phyloP scores from a whole-genome alignment of 2,888 invertebrate species.

The Euspilapteryx auroguttella region DNA sequence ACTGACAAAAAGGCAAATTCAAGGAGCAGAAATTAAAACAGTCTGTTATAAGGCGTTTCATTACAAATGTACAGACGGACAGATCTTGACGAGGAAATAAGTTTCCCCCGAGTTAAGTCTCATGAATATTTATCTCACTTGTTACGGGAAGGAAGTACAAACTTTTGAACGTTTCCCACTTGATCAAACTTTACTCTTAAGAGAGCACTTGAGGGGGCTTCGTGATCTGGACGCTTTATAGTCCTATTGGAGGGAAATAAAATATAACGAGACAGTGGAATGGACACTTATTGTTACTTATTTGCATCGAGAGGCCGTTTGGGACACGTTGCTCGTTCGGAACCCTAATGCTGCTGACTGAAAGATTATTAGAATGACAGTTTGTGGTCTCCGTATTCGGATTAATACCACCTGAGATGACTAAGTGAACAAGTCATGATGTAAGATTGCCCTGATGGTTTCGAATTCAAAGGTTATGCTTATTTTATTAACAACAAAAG shows the following conservation, averaged over 20 bases:
- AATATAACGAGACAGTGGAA: constrained; percentile 2
- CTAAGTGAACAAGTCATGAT: no score
- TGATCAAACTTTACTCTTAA: constrained; percentile 52
- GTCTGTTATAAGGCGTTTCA: constrained; percentile 38
- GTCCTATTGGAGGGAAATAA: constrained; percentile 16
- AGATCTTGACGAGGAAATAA: constrained; percentile 51
- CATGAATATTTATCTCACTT: constrained; percentile 55
- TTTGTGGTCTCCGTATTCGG: no score
- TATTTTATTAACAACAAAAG: no score
- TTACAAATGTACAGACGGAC: constrained; percentile 48
- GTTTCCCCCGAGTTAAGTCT: constrained; percentile 44
- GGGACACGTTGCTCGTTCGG: no score
- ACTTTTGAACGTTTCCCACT: constrained; percentile 51
- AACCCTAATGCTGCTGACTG: no score
- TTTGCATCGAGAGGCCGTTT: not conserved
- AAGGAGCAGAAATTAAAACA: constrained; percentile 26
- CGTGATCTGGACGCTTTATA: constrained; percentile 18
- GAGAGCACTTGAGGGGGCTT: constrained; percentile 16
- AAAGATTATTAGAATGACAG: no score
- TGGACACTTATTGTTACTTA: not conserved
- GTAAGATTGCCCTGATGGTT: no score
- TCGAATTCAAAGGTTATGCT: no score
- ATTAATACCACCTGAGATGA: no score
- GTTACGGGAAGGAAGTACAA: constrained; percentile 33
- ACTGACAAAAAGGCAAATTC: no score